phyloP scores from a whole-genome alignment of 2,797 vertebrate genomes.

The Neoniphon sammara region DNA sequence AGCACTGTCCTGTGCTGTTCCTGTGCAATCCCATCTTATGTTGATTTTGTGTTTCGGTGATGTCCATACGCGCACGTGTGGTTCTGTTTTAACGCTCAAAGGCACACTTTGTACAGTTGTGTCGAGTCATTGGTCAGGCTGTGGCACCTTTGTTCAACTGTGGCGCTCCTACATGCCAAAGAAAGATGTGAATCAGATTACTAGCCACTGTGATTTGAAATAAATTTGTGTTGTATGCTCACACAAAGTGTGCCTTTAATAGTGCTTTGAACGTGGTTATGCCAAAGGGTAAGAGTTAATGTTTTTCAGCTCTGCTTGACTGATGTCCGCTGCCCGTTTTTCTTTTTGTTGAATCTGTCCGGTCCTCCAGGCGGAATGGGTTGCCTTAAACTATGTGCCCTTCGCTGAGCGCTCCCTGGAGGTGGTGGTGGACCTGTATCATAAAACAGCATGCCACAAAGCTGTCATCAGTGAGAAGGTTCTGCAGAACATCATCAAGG shows the following conservation, averaged over 20 bases:
- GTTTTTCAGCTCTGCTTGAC: background rate
- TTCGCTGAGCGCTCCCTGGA: slow-evolving; percentile 98
- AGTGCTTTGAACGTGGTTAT: slow-evolving; percentile 53
- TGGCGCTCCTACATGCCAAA: slow-evolving; percentile 14
- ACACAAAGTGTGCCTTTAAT: slow-evolving; percentile 75
- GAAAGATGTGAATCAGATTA: slow-evolving; percentile 27
- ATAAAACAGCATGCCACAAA: slow-evolving; percentile 99
- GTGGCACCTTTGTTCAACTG: slow-evolving; percentile 27
- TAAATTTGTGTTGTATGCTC: slow-evolving; percentile 2
- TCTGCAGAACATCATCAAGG: slow-evolving; percentile 97
- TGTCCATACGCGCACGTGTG: slow-evolving; percentile 52
- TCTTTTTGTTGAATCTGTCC: slow-evolving; percentile 24
- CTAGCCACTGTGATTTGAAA: background rate
- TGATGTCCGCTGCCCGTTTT: background rate
- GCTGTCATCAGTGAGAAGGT: slow-evolving; percentile 97
- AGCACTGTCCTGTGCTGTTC: slow-evolving; percentile 14
- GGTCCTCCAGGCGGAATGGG: slow-evolving; percentile 93
- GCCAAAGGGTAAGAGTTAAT: background rate
- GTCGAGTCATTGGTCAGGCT: slow-evolving; percentile 21
- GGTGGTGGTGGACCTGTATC: slow-evolving; percentile 96
- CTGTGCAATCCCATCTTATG: slow-evolving; percentile 60
- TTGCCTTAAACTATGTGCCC: slow-evolving; percentile 99
- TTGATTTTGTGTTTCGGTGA: slow-evolving; percentile 59
- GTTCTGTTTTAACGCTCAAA: slow-evolving; percentile 65
- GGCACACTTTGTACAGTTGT: slow-evolving; percentile 67